phyloP scores from a whole-genome alignment of 2,797 vertebrate species.

The Etheostoma perlongum region DNA sequence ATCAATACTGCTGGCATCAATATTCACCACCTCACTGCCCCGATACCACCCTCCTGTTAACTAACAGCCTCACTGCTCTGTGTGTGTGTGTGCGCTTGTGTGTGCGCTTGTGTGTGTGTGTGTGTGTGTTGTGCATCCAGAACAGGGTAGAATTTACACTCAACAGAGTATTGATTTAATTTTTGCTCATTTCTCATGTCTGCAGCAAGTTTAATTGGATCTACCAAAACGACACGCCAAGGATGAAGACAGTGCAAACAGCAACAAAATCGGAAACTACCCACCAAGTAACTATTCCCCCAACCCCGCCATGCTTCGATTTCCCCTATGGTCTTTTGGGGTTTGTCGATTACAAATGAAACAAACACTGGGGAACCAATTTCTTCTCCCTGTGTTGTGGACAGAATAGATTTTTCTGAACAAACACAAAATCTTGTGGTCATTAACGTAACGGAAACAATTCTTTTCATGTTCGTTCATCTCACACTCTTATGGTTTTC shows the following conservation, averaged over 20 bases:
- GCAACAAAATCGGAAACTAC: conserved; percentile 32
- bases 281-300: conserved; percentile 24
- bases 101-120: conserved; percentile 15
- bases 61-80: conserved; percentile 56
- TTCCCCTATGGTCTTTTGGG: conserved; percentile 16
- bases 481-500: conserved; percentile 3
- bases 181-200: conserved; percentile 74
- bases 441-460: conserved; percentile 25
- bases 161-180: conserved; percentile 69
- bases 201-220: conserved; percentile 72
- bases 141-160: conserved; percentile 61
- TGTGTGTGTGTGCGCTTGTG: conserved; percentile 17
- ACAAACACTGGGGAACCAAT: conserved; percentile 21
- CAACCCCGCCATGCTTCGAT: conserved; percentile 8
- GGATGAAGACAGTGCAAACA: conserved; percentile 49
- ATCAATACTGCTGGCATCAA: conserved; percentile 78
- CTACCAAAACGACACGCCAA: conserved; percentile 33
- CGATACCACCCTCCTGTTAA: conserved; percentile 65
- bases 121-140: conserved; percentile 11
- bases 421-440: conserved; percentile 19
- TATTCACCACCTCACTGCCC: conserved; percentile 72
- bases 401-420: conserved; percentile 20
- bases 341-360: conserved; percentile 10
- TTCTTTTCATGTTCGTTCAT: conserved; percentile 24
- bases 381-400: not conserved